Evolutionary conservation across 1,140 invertebrate species (phyloP), one percentile per base, ranked within the genome.

Genomic region (Semibalanus balanoides): DNA sequence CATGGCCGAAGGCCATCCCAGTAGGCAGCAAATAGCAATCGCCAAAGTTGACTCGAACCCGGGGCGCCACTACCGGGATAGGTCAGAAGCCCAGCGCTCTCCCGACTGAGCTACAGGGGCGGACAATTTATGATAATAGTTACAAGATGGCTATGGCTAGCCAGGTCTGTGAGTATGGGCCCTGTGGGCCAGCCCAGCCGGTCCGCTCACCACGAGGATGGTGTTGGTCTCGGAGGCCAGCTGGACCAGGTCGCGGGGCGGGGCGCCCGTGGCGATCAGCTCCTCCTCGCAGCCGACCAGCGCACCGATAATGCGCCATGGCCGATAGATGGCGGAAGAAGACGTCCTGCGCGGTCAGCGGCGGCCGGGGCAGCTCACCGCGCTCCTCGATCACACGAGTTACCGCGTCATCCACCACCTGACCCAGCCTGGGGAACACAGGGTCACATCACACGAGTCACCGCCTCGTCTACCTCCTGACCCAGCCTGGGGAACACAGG

Each of bases 391-490:
- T 81, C 3, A 89, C 88, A 77, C 85, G 82, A 76, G 87, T 86
- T 19, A 93, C 89, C 28, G 87, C 87, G 31, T 83, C 74, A 73
- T 88, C 87, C n/a, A 88, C 81, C n/a, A 88, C 82, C 35, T 35
- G 30, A 75, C 72, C 64, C 11, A 79, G 30, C 0, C 51, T 64
- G 51, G 51, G 1, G 51, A 14, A 25, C 3, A 1, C 1, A 7
- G 22, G 14, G 51, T 14, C 51, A 64, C 51, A 25, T 64, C 51
- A 64, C 14, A 25, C 22, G 1, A 25, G 14, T 64, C 14, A 64
- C 3, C 1, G 5, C 5, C 35, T 17, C 35, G 5, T 7, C 3
- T 25, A 14, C 51, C 51, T 14, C 51, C 51, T 64, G 11, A 64
- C 22, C 22, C 51, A 64, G 51, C 51, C 51, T 64, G 51, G 35